phyloP scores from a whole-genome alignment of 92 coral and sea anemone species.

The Scolanthus callimorphus region DNA sequence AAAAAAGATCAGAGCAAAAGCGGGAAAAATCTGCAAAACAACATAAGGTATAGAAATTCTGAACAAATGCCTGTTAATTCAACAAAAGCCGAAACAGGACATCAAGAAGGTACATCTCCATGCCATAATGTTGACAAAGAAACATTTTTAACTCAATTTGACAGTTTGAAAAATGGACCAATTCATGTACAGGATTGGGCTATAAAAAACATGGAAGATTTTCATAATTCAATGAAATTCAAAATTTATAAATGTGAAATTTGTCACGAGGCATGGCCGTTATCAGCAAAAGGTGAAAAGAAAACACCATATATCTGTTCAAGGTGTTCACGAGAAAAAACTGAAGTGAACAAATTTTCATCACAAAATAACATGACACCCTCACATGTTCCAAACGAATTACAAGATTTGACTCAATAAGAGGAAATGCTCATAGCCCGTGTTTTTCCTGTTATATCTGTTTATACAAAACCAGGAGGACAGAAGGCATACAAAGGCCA shows the following conservation, averaged over 20 bases:
- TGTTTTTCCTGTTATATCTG: conserved; percentile 61
- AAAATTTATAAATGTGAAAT: conserved; percentile 21
- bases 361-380: conserved; percentile 58
- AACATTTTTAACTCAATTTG: conserved; percentile 15
- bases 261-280: conserved; percentile 45
- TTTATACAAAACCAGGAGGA: conserved; percentile 70
- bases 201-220: conserved; percentile 8
- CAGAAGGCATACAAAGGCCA: too few species aligned
- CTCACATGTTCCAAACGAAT: conserved; percentile 63
- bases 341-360: conserved; percentile 55
- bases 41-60: too few species aligned
- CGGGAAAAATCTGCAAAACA: too few species aligned
- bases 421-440: conserved; percentile 79
- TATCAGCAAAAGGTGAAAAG: conserved; percentile 10
- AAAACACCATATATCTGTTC: background rate
- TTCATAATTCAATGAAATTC: conserved; percentile 20
- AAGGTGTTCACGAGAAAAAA: conserved; percentile 40
- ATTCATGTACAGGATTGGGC: conserved; percentile 35
- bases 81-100: background rate
- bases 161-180: conserved; percentile 9
- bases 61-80: background rate
- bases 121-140: too few species aligned
- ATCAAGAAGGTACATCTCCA: background rate
- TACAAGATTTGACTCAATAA: conserved; percentile 64
- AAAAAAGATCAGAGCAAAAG: background rate